phyloP scores from a whole-genome alignment of 2,797 vertebrate species.

The Brachymystax lenok region DNA sequence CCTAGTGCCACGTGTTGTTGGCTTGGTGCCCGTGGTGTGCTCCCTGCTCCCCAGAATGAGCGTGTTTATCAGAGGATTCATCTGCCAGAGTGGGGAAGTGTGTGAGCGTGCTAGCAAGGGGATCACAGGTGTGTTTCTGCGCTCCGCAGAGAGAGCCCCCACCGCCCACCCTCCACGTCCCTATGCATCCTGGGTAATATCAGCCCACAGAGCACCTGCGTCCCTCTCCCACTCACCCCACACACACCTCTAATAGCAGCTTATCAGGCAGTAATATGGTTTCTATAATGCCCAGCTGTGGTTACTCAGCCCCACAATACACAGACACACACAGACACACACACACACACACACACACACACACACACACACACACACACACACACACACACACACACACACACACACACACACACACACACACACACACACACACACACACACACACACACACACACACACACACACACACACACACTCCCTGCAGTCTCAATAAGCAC shows the following conservation, averaged over 20 bases:
- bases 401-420: conserved; percentile 11
- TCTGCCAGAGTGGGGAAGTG: conserved; percentile 19
- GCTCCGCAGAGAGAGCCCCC: conserved; percentile 59
- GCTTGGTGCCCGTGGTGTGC: neutral
- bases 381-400: conserved; percentile 9
- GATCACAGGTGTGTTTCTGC: conserved; percentile 71
- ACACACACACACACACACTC: conserved; percentile 1
- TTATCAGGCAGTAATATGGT: conserved; percentile 57
- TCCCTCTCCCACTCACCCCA: conserved; percentile 33
- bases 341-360: conserved; percentile 6
- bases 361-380: conserved; percentile 5
- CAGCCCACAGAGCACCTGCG: conserved; percentile 67
- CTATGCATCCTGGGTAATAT: conserved; percentile 71
- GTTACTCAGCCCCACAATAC: conserved; percentile 40
- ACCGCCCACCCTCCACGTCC: conserved; percentile 29
- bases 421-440: conserved; percentile 11
- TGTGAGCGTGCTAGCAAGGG: conserved; percentile 37
- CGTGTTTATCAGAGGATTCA: conserved; percentile 72
- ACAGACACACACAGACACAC: neutral
- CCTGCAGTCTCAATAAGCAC: neutral
- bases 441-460: conserved; percentile 8
- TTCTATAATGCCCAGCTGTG: conserved; percentile 71
- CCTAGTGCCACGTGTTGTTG: neutral
- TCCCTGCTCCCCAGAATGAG: conserved; percentile 49
- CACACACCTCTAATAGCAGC: conserved; percentile 58